Conservation (phyloP, 2,113 vertebrate genomes). For the Phocoena phocoena region DNA sequence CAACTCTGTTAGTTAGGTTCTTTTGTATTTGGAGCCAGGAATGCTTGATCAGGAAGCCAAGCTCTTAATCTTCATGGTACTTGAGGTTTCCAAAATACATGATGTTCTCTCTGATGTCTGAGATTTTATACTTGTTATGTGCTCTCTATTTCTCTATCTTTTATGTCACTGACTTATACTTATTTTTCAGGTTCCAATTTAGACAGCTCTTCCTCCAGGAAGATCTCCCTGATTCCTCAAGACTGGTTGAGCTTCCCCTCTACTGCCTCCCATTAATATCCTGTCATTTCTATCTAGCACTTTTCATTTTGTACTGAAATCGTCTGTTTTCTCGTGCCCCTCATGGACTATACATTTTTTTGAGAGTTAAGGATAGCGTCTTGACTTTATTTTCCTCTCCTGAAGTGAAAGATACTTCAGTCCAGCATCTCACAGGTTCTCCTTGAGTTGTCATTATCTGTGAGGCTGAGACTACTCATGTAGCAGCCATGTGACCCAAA, state of each 20-base stretch:
- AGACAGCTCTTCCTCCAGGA: background rate
- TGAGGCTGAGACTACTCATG: background rate
- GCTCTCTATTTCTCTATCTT: background rate
- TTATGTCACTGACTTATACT: background rate
- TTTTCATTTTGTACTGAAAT: background rate
- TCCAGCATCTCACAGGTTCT: background rate
- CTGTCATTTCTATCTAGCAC: background rate
- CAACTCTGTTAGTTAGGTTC: background rate
- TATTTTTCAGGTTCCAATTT: constrained; percentile 29
- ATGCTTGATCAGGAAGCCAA: background rate
- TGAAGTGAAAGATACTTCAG: background rate
- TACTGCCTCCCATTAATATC: background rate
- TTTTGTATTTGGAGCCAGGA: background rate
- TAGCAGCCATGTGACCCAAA: background rate
- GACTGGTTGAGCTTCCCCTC: background rate
- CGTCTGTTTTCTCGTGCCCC: background rate
- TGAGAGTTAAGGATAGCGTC: accelerated
- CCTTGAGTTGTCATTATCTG: background rate
- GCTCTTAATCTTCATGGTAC: background rate
- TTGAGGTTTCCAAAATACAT: background rate
- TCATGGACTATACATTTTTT: background rate
- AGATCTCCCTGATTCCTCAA: background rate
- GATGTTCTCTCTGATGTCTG: background rate
- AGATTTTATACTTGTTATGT: background rate
- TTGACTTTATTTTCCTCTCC: background rate